These are phyloP conservation scores for Melanotus villosus DNA, from an alignment of 2,888 invertebrate species.

Conservation along the genomic window DNA sequence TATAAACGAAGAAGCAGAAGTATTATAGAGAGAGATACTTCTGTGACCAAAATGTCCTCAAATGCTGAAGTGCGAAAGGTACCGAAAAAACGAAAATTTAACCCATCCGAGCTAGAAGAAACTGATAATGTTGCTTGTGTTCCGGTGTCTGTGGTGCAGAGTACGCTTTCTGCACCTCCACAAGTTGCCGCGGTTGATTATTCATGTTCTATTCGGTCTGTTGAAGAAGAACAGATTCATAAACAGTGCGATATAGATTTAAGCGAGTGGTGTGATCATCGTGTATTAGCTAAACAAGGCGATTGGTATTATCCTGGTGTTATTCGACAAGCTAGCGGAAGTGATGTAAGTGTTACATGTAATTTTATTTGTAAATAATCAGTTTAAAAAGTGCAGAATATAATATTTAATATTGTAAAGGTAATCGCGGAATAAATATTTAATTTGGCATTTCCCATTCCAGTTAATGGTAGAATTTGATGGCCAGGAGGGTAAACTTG, in stretches of 20 bases:
- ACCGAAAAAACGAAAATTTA: constrained; percentile 94
- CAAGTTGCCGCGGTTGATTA: constrained; percentile 66
- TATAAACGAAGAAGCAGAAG: constrained; percentile 37
- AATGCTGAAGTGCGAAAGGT: constrained; percentile 77
- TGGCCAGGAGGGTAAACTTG: constrained; percentile 78
- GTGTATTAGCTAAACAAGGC: constrained; percentile 90
- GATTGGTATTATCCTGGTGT: constrained; percentile 90
- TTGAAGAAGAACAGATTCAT: constrained; percentile 59
- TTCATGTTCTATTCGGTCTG: constrained; percentile 59
- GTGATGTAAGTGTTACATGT: constrained; percentile 70
- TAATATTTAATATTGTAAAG: too few species aligned
- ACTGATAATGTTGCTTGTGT: constrained; percentile 67
- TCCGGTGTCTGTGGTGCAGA: constrained; percentile 65
- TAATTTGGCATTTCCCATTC: too few species aligned
- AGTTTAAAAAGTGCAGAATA: not conserved
- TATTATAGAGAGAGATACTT: constrained; percentile 27
- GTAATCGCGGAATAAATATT: too few species aligned
- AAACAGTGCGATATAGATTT: constrained; percentile 78
- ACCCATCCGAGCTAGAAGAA: constrained; percentile 84
- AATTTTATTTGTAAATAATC: not conserved
- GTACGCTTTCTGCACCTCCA: constrained; percentile 63
- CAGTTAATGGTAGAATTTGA: constrained; percentile 86
- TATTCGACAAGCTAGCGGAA: constrained; percentile 81
- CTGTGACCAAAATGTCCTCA: constrained; percentile 37
- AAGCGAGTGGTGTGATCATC: constrained; percentile 93